phyloP scores from a whole-genome alignment of 2,113 vertebrate genomes.

The Enhydra lutris region DNA sequence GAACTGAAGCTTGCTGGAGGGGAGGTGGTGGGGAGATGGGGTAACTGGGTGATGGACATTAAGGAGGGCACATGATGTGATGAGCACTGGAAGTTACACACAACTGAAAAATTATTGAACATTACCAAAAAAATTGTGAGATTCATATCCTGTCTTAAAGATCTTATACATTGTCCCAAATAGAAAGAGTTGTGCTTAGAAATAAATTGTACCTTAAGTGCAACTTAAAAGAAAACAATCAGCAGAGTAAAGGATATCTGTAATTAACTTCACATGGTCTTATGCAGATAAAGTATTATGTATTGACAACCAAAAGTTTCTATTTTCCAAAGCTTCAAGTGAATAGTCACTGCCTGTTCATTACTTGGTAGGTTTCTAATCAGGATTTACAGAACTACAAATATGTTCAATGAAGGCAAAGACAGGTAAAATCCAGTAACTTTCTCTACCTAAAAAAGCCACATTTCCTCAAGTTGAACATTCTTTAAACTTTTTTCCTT shows the following conservation, averaged over 20 bases:
- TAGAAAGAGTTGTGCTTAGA: not conserved
- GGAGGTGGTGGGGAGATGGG: too few species aligned
- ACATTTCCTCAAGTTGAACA: not conserved
- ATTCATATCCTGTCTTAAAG: not conserved
- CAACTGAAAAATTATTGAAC: too few species aligned
- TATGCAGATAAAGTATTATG: not conserved
- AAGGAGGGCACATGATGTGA: too few species aligned
- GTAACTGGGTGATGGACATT: too few species aligned
- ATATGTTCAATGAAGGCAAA: not conserved
- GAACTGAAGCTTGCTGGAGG: too few species aligned
- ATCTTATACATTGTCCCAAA: not conserved
- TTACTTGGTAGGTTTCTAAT: not conserved
- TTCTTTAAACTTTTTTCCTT: not conserved
- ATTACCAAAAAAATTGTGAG: not conserved
- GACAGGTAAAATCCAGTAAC: not conserved
- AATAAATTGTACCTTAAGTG: conserved; percentile 15
- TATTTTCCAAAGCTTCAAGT: not conserved
- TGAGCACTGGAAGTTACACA: too few species aligned
- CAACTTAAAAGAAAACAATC: not conserved
- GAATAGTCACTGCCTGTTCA: not conserved
- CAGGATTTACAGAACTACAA: not conserved
- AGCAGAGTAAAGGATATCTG: not conserved
- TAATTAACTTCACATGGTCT: not conserved
- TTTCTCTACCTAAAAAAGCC: not conserved
- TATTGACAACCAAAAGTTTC: not conserved